Evolutionary conservation across 1,140 invertebrate genomes (phyloP).

Genomic region (Octopus bimaculoides): DNA sequence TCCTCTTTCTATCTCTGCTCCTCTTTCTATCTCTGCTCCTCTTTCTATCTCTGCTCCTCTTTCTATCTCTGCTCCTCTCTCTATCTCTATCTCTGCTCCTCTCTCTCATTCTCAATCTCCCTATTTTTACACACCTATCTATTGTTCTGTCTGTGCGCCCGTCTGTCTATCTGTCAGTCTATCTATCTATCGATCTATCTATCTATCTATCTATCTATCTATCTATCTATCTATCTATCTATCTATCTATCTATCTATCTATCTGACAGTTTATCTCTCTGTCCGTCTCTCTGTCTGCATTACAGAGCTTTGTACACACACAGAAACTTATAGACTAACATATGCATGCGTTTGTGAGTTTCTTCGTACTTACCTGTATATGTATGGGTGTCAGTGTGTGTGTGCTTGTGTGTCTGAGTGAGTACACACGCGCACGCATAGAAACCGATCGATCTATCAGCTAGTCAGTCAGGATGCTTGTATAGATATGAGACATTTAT

Average conservation of each 20-base stretch:
- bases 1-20: not conserved
- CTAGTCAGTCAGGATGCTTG: not conserved
- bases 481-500: not conserved
- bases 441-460: not conserved
- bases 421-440: not conserved
- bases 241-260: not conserved
- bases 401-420: not conserved
- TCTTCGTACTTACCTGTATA: not conserved
- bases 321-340: not conserved
- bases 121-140: not conserved
- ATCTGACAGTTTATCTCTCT: not conserved
- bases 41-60: not conserved
- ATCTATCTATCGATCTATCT: not conserved
- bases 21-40: not conserved
- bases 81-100: not conserved
- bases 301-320: not conserved
- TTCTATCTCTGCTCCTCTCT: not conserved
- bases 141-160: not conserved
- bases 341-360: not conserved
- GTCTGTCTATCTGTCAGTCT: not conserved
- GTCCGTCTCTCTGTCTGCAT: not conserved
- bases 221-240: not conserved
- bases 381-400: not conserved
- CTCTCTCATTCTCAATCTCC: not conserved
- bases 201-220: not conserved